Percentiles rank a stretch among this genome's conserved stretches.
Evolutionary conservation across 92 coral and sea anemone species (phyloP).

Genomic region (Metridium senile): DNA sequence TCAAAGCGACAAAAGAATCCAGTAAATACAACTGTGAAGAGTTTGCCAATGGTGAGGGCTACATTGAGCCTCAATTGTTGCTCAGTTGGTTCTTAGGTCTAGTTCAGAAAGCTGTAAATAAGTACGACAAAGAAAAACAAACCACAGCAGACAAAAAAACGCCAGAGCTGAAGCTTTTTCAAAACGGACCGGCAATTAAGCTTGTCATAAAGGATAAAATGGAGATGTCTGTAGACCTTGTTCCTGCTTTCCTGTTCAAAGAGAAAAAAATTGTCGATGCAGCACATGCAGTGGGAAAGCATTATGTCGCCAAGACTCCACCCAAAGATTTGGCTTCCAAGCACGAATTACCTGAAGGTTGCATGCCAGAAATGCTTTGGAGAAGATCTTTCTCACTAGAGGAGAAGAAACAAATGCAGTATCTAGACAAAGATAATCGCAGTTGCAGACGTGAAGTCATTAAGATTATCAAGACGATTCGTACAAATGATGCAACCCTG

Average conservation of each 20-base stretch:
- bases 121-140: neutral
- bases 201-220: slow-evolving; percentile 8
- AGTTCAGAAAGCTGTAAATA: slow-evolving; percentile 28
- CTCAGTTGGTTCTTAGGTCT: slow-evolving; percentile 58
- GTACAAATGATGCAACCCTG: slow-evolving; percentile 60
- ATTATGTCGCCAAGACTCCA: slow-evolving; percentile 33
- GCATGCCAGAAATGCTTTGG: slow-evolving; percentile 68
- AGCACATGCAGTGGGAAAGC: slow-evolving; percentile 11
- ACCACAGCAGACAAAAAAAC: neutral
- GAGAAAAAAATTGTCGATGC: slow-evolving; percentile 4
- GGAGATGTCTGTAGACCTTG: slow-evolving; percentile 27
- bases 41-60: slow-evolving; percentile 30
- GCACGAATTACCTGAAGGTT: neutral
- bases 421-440: slow-evolving; percentile 67
- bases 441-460: slow-evolving; percentile 81
- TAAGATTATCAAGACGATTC: slow-evolving; percentile 63
- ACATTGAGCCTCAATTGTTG: slow-evolving; percentile 49
- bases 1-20: slow-evolving; percentile 30
- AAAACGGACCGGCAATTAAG: slow-evolving; percentile 38
- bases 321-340: slow-evolving; percentile 8
- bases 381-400: slow-evolving; percentile 73
- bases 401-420: slow-evolving; percentile 65
- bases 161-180: neutral
- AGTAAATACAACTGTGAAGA: slow-evolving; percentile 45
- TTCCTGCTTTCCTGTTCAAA: slow-evolving; percentile 45